These are phyloP conservation scores for Chrysopa pallens DNA, from an alignment of 1,140 invertebrate genomes.

Conservation along the genomic window DNA sequence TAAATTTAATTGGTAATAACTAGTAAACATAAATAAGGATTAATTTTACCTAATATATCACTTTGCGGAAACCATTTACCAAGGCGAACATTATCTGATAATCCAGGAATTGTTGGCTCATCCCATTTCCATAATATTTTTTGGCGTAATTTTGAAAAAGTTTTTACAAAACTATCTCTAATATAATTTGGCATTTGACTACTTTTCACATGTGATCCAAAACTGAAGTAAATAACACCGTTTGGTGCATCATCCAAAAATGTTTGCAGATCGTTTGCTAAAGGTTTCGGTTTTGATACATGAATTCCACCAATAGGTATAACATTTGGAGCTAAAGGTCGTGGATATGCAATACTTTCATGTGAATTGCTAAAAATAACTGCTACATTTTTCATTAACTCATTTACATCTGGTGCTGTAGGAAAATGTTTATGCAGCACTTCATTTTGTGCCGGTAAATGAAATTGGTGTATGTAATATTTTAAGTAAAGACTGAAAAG, in stretches of 20 bases:
- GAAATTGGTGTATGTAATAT: too few species aligned
- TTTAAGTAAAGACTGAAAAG: too few species aligned
- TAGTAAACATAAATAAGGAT: neutral
- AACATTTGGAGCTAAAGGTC: too few species aligned
- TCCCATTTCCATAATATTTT: constrained; percentile 40
- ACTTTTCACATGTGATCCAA: constrained; percentile 8
- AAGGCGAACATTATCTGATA: constrained; percentile 25
- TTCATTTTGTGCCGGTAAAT: too few species aligned
- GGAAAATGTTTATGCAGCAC: too few species aligned
- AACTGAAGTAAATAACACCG: constrained; percentile 13
- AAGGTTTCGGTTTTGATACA: too few species aligned
- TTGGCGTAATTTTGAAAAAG: constrained; percentile 24
- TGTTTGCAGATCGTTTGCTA: constrained; percentile 3
- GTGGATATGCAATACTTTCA: too few species aligned
- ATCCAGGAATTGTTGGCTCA: constrained; percentile 16
- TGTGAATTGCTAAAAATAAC: too few species aligned
- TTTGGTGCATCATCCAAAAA: constrained; percentile 10
- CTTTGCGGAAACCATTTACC: constrained; percentile 33
- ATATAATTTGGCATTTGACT: neutral
- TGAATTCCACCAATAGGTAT: too few species aligned
- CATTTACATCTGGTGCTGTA: too few species aligned
- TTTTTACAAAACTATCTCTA: constrained; percentile 1
- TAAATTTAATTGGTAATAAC: too few species aligned
- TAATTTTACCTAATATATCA: constrained; percentile 30
- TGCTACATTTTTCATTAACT: too few species aligned